Percentiles rank a stretch among this genome's conserved stretches.
These are phyloP conservation scores for Pelecanus crispus DNA, from an alignment of 2,113 vertebrate genomes.

Conservation along the genomic window DNA sequence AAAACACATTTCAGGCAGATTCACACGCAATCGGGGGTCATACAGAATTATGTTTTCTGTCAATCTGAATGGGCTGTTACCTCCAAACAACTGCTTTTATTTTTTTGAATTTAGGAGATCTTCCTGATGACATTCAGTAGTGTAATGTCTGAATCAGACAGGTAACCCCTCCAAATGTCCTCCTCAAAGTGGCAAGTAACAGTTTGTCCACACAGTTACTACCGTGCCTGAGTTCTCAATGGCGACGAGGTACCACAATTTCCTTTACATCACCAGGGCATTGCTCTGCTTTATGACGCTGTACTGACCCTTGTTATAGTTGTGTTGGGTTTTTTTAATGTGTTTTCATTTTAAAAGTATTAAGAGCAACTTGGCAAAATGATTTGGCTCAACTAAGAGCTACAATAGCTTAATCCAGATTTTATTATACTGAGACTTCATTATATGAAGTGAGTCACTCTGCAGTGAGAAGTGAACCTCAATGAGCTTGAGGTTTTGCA, in stretches of 20 bases:
- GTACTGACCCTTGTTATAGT: conserved; percentile 53
- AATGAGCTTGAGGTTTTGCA: background rate
- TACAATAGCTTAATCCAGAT: conserved; percentile 58
- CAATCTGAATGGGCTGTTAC: background rate
- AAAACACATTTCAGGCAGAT: background rate
- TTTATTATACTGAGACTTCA: conserved; percentile 40
- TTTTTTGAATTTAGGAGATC: background rate
- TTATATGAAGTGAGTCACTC: background rate
- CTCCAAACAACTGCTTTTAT: background rate
- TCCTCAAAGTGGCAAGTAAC: background rate
- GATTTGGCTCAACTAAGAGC: conserved; percentile 30
- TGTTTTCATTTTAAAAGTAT: conserved; percentile 72
- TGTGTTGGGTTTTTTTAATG: background rate
- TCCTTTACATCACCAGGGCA: conserved; percentile 1
- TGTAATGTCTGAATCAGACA: background rate
- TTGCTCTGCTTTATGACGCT: conserved; percentile 39
- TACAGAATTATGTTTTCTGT: background rate
- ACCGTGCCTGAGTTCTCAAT: background rate
- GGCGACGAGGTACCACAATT: background rate
- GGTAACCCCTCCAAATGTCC: background rate
- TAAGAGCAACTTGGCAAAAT: conserved; percentile 35
- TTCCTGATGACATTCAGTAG: background rate
- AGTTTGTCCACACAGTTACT: background rate
- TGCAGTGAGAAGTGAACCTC: background rate
- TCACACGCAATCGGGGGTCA: background rate